Evolutionary conservation across 2,113 vertebrate genomes (phyloP).

Genomic region (Passer domesticus): DNA sequence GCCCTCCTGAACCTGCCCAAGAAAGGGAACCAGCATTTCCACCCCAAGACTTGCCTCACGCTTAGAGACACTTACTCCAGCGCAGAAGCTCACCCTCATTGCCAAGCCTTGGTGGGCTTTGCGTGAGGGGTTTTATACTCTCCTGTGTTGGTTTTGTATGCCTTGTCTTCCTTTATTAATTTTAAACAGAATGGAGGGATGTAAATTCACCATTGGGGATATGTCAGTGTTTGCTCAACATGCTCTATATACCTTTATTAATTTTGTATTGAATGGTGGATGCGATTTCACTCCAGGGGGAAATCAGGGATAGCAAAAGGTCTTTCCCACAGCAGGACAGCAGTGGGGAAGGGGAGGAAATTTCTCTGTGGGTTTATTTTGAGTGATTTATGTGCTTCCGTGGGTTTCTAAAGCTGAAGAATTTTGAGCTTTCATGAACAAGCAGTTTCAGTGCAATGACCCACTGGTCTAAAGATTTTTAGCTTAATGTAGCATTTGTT

Average conservation of each 20-base stretch:
- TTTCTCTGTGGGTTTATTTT: background rate
- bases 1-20: background rate
- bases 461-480: background rate
- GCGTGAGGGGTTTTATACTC: background rate
- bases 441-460: background rate
- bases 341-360: background rate
- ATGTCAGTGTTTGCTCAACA: conserved; percentile 50
- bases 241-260: conserved; percentile 56
- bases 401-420: background rate
- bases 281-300: background rate
- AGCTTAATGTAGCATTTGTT: background rate
- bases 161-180: conserved; percentile 45
- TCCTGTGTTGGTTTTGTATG: background rate
- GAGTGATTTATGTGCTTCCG: background rate
- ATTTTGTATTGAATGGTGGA: conserved; percentile 50
- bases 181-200: conserved; percentile 38
- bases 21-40: background rate
- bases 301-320: conserved; percentile 6
- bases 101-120: background rate
- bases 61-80: background rate
- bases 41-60: rapidly evolving
- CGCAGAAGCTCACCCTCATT: background rate
- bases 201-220: conserved; percentile 45
- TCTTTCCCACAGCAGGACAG: conserved; percentile 13
- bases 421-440: background rate